Conservation (phyloP, 1,140 invertebrate species). For the Leptestheria dahalacensis region DNA sequence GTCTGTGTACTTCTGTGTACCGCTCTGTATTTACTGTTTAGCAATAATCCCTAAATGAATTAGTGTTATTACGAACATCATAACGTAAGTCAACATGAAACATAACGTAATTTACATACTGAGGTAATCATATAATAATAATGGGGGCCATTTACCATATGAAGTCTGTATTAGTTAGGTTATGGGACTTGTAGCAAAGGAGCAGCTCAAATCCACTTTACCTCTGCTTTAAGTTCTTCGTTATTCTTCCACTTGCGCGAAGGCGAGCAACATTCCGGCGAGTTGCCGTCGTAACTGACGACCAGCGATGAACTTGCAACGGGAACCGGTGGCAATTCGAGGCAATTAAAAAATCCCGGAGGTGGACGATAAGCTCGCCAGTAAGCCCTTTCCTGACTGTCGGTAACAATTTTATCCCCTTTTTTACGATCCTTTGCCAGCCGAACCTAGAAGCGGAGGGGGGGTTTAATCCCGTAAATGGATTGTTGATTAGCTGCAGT, state of each 20-base stretch:
- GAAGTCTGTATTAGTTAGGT: not conserved
- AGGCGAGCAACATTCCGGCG: not conserved
- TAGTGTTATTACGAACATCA: no score
- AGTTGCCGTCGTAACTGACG: not conserved
- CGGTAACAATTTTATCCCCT: conserved; percentile 83
- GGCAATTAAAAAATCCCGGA: conserved; percentile 61
- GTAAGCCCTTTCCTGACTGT: conserved; percentile 91
- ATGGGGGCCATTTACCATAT: no score
- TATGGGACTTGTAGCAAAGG: not conserved
- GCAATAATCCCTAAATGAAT: no score
- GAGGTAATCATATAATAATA: no score
- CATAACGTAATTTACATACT: no score
- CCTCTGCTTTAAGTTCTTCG: conserved; percentile 23
- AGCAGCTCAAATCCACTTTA: conserved; percentile 21
- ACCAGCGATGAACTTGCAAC: not conserved
- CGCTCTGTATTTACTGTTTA: no score
- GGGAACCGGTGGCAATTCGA: conserved; percentile 70
- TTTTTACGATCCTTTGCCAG: conserved; percentile 86
- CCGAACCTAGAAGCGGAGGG: conserved; percentile 53
- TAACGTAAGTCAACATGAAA: no score
- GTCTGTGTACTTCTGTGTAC: no score
- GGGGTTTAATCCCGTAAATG: no score
- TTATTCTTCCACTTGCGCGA: conserved; percentile 19
- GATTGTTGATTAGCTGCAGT: no score
- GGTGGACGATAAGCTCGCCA: conserved; percentile 90